These are phyloP conservation scores for Colinus virginianus DNA, from an alignment of 2,113 vertebrate genomes.

Conservation along the genomic window DNA sequence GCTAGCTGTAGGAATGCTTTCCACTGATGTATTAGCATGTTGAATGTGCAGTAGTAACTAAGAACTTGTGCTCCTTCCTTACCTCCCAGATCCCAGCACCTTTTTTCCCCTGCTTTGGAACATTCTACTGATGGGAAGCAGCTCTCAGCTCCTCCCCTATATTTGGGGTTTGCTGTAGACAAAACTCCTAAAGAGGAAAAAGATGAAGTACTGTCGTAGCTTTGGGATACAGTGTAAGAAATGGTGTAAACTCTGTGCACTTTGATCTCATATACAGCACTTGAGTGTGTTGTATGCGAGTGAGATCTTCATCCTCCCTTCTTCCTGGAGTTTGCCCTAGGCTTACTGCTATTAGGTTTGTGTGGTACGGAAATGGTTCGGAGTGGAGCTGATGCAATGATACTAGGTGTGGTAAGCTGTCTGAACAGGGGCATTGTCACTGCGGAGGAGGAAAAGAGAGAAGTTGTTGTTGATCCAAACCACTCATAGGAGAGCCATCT, in stretches of 20 bases:
- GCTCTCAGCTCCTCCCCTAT: not conserved
- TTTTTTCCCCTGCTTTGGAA: not conserved
- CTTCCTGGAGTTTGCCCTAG: not conserved
- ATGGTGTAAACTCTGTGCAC: not conserved
- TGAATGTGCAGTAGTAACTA: not conserved
- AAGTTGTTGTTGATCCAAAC: not conserved
- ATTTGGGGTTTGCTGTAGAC: not conserved
- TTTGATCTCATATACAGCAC: not conserved
- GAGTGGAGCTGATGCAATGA: not conserved
- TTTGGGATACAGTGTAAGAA: not conserved
- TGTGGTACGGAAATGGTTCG: not conserved
- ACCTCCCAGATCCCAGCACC: not conserved
- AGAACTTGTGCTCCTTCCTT: not conserved
- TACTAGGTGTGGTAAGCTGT: not conserved
- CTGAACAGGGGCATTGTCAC: not conserved
- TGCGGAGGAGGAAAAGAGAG: not conserved
- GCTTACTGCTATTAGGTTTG: rapidly evolving
- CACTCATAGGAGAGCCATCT: not conserved
- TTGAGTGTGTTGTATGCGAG: not conserved
- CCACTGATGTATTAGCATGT: not conserved
- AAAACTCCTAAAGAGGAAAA: not conserved
- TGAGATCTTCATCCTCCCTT: not conserved
- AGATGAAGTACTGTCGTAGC: not conserved
- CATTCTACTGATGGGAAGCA: not conserved
- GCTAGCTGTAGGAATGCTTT: not conserved